Conservation (phyloP, 2,888 invertebrate genomes). For the Drosophila monieri region DNA sequence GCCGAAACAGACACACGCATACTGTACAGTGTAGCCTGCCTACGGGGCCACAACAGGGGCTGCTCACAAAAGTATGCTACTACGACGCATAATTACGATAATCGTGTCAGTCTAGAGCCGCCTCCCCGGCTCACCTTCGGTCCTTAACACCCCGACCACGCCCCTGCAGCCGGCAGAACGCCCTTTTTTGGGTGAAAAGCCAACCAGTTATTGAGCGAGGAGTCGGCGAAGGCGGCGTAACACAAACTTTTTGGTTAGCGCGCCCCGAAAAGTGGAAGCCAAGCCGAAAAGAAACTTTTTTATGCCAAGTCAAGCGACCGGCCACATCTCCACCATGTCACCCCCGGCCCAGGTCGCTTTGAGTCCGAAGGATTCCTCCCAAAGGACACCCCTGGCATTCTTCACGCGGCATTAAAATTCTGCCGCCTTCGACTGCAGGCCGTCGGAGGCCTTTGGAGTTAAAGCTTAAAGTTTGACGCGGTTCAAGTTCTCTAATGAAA, state of each 20-base stretch:
- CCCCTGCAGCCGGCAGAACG: constrained; percentile 9
- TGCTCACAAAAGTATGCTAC: constrained; percentile 71
- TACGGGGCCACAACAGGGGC: constrained; percentile 39
- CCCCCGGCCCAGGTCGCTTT: constrained; percentile 13
- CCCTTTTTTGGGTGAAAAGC: constrained; percentile 31
- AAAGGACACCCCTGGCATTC: constrained; percentile 42
- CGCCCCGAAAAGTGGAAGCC: constrained; percentile 47
- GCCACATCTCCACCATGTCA: constrained; percentile 2
- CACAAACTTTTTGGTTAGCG: constrained; percentile 61
- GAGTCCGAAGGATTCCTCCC: not conserved
- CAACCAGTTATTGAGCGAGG: constrained; percentile 73
- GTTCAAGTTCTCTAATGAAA: constrained; percentile 80
- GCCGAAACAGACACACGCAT: constrained; percentile 37
- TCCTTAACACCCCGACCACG: constrained; percentile 35
- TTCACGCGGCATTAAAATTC: constrained; percentile 73
- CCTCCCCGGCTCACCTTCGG: constrained; percentile 30
- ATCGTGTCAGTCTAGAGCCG: constrained; percentile 71
- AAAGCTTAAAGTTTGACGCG: constrained; percentile 79
- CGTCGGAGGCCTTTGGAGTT: constrained; percentile 36
- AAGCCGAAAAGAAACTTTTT: constrained; percentile 54
- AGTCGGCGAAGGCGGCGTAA: constrained; percentile 58
- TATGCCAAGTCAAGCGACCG: constrained; percentile 54
- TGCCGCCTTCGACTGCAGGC: constrained; percentile 52
- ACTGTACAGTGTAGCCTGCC: constrained; percentile 6
- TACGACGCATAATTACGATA: constrained; percentile 79